phyloP scores from a whole-genome alignment of 1,140 invertebrate genomes.

The Cryptotermes secundus region DNA sequence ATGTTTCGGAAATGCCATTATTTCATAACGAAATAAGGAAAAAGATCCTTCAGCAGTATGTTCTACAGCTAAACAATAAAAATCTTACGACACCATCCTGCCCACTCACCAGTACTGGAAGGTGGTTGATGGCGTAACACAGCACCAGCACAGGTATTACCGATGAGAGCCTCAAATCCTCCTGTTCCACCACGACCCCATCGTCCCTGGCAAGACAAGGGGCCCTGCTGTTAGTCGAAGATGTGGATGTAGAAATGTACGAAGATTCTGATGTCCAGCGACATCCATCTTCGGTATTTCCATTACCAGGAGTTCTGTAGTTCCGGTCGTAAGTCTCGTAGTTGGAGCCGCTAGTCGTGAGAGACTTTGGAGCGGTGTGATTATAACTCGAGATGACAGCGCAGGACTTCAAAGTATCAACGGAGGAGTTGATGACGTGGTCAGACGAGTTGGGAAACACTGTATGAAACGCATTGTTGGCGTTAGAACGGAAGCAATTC shows the following conservation, averaged over 20 bases:
- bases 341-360: constrained; percentile 37
- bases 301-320: constrained; percentile 16
- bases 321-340: constrained; percentile 8
- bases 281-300: constrained; percentile 46
- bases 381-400: background rate
- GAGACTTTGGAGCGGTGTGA: background rate
- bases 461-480: too few relatives aligned
- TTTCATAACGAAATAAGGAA: too few relatives aligned
- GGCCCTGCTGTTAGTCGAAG: constrained; percentile 49
- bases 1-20: too few relatives aligned
- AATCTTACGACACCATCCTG: too few relatives aligned
- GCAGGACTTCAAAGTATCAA: background rate
- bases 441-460: too few relatives aligned
- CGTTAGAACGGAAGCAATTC: too few relatives aligned
- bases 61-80: too few relatives aligned
- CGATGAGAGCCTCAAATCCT: constrained; percentile 50
- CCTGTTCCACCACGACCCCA: constrained; percentile 41
- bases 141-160: constrained; percentile 51
- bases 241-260: constrained; percentile 48
- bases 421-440: background rate
- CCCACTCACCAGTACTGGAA: constrained; percentile 59
- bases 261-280: constrained; percentile 48
- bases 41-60: too few relatives aligned
- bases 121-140: constrained; percentile 56
- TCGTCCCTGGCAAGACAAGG: constrained; percentile 21